Percentiles rank a stretch among this genome's conserved stretches.
These are phyloP conservation scores for Matsumurasca onukii DNA, from an alignment of 1,140 invertebrate genomes.

Conservation along the genomic window DNA sequence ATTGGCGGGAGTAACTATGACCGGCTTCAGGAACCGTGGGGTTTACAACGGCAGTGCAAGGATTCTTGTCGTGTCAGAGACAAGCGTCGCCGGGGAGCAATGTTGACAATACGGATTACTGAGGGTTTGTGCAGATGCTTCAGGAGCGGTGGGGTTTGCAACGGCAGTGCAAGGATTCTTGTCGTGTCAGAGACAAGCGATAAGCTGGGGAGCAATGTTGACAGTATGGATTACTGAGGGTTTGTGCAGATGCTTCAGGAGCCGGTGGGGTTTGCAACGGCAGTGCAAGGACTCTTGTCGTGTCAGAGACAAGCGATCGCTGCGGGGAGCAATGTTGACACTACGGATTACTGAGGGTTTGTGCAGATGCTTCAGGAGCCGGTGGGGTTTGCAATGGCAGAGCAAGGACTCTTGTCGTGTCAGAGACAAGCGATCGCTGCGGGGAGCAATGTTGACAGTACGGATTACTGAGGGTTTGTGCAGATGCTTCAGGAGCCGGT, in stretches of 20 bases:
- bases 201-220: constrained; percentile 84
- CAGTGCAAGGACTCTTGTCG: constrained; percentile 89
- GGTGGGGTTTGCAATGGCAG: constrained; percentile 89
- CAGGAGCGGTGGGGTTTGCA: constrained; percentile 90
- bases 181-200: constrained; percentile 84
- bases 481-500: constrained; percentile 93
- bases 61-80: constrained; percentile 83
- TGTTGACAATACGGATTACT: constrained; percentile 93
- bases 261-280: constrained; percentile 87
- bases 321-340: constrained; percentile 84
- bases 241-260: constrained; percentile 88
- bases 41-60: constrained; percentile 93
- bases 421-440: constrained; percentile 87
- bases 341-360: constrained; percentile 97
- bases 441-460: constrained; percentile 86
- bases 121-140: constrained; percentile 94
- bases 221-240: constrained; percentile 96
- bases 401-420: constrained; percentile 87
- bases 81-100: constrained; percentile 86
- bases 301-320: constrained; percentile 90
- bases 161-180: constrained; percentile 94
- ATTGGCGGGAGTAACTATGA: too few species aligned
- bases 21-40: constrained; percentile 92
- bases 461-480: constrained; percentile 88
- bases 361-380: constrained; percentile 95